Evolutionary conservation across 2,797 vertebrate genomes (phyloP).

Genomic region (Zonotrichia albicollis): DNA sequence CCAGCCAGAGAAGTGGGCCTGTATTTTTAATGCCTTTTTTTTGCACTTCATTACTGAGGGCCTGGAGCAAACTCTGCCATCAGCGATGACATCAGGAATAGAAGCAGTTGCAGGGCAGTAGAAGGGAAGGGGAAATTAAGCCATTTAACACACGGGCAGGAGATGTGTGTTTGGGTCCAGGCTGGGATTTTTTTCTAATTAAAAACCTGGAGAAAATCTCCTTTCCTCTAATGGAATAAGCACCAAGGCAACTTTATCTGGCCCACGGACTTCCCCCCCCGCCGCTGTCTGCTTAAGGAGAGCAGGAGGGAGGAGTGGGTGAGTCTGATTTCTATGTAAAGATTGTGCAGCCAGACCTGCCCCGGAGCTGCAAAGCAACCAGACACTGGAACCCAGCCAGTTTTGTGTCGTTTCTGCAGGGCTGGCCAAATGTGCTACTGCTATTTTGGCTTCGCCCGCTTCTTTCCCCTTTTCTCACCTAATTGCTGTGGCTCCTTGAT

Average conservation of each 20-base stretch:
- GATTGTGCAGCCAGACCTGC: not conserved
- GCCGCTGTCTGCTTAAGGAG: not conserved
- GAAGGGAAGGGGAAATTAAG: constrained; percentile 6
- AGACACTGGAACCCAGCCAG: constrained; percentile 5
- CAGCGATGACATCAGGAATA: not conserved
- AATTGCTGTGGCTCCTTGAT: not conserved
- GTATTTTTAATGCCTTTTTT: constrained; percentile 22
- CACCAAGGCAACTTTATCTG: not conserved
- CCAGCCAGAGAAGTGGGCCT: not conserved
- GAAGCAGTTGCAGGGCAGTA: not conserved
- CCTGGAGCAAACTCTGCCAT: not conserved
- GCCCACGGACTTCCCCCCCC: not conserved
- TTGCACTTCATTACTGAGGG: not conserved
- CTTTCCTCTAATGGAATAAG: not conserved
- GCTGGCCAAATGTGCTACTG: not conserved
- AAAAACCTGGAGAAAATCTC: not conserved
- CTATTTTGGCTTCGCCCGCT: not conserved
- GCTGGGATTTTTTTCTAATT: constrained; percentile 2
- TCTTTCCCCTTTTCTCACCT: not conserved
- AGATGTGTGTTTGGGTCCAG: not conserved
- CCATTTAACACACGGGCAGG: not conserved
- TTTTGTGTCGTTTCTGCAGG: not conserved
- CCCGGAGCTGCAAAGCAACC: constrained; percentile 9
- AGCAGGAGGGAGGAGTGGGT: not conserved
- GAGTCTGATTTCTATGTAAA: not conserved